These are phyloP conservation scores for Syngnathus floridae DNA, from an alignment of 2,113 vertebrate species.

Conservation along the genomic window DNA sequence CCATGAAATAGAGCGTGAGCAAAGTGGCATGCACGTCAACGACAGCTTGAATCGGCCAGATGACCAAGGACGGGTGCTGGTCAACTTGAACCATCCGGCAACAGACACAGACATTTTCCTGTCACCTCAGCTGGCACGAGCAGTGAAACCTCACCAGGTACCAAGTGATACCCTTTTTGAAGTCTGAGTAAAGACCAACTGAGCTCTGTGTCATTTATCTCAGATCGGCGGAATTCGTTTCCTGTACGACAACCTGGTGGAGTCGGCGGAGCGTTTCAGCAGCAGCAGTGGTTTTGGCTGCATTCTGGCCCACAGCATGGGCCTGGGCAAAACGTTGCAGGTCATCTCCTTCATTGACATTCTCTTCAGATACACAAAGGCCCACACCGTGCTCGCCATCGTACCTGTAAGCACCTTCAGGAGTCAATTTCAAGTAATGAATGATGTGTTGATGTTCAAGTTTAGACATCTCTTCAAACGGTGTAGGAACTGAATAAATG, in stretches of 20 bases:
- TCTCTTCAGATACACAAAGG: constrained; percentile 86
- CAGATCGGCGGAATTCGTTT: constrained; percentile 95
- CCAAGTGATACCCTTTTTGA: no score
- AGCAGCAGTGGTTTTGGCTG: constrained; percentile 91
- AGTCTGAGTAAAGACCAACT: neutral
- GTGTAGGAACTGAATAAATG: neutral
- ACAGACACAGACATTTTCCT: constrained; percentile 84
- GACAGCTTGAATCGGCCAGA: constrained; percentile 83
- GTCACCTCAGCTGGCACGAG: constrained; percentile 80
- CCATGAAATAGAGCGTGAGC: constrained; percentile 77
- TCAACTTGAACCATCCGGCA: constrained; percentile 87
- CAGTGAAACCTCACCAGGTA: constrained; percentile 95
- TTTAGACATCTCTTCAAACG: neutral
- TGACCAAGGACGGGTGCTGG: constrained; percentile 79
- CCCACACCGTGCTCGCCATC: constrained; percentile 94
- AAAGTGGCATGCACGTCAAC: constrained; percentile 78
- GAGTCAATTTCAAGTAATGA: neutral
- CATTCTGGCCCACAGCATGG: constrained; percentile 97
- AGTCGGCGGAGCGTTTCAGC: constrained; percentile 86
- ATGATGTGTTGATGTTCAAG: neutral
- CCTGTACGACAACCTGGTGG: constrained; percentile 93
- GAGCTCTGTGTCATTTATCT: neutral
- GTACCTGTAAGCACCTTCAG: constrained; percentile 82
- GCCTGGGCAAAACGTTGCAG: constrained; percentile 93
- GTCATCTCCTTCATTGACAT: constrained; percentile 95